Evolutionary conservation across 2,113 vertebrate species (phyloP).

Genomic region (Leuciscus idus): DNA sequence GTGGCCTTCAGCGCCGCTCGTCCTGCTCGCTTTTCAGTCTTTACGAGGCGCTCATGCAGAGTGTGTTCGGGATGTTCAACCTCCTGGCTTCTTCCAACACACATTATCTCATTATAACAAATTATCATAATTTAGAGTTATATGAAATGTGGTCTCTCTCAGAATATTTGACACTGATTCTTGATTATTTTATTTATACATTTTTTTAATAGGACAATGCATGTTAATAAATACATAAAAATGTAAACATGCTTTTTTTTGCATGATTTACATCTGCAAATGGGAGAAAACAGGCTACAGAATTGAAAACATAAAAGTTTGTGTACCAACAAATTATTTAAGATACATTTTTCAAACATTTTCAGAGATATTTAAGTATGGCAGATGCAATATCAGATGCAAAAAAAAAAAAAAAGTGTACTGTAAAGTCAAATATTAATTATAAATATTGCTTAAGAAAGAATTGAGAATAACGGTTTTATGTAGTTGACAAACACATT

Average conservation of each 20-base stretch:
- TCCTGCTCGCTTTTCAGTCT: background rate
- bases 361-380: background rate
- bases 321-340: background rate
- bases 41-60: background rate
- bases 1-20: background rate
- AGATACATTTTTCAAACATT: background rate
- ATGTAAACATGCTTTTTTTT: background rate
- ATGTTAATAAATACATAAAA: background rate
- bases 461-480: background rate
- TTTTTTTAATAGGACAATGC: background rate
- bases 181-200: too few relatives aligned
- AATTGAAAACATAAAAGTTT: background rate
- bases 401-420: background rate
- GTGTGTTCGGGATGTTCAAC: background rate
- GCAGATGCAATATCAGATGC: background rate
- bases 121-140: background rate
- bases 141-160: background rate
- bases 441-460: background rate
- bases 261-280: background rate
- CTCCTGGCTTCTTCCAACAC: background rate
- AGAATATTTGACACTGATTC: too few relatives aligned
- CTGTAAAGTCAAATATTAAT: background rate
- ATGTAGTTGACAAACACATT: background rate
- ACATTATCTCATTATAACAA: background rate
- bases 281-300: background rate